Base-by-base conservation (phyloP, 2,113 vertebrate genomes). In the Scalopus aquaticus region DNA sequence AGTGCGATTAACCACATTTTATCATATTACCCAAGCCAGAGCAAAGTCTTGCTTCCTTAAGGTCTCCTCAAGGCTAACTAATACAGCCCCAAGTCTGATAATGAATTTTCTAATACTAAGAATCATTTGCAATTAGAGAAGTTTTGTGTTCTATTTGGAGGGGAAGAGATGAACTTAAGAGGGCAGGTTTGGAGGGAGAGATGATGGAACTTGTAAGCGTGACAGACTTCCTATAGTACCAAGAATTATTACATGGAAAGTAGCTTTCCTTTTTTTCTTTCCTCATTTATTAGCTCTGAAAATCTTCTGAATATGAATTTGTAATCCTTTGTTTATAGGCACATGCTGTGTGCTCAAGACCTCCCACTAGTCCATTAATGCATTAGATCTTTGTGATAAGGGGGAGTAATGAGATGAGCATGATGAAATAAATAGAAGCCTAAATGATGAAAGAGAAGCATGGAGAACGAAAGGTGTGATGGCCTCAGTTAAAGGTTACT, bases 401-500 rank as follows among this genome's bases (percentile, higher is more conserved):
- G 42, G 81, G 26, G 24, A 65, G 6, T 93, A 93, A 95, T 88
- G 77, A 93, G 37, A 80, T 37, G 26, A 90, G 3, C 4, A 72
- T 91, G 90, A 87, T 56, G 26, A 77, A 86, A 82, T 56, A 81
- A 69, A 84, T 37, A 37, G 3, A 44, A 64, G 15, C 37, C 78
- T 65, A 74, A 72, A 77, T 94, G 87, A 93, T 95, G 84, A 96
- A 96, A 96, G 64, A 44, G 28, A 70, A 87, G 11, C 11, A 39
- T 19, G 24, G 32, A 56, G 20, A 42, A 42, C 87, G 62, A 60
- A 62, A 95, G 37, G 8, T 51, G 22, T 44, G 30, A 78, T 90
- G 54, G 10, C 19, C 85, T 79, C 56, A 83, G 64, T 86, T 94
- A 93, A 96, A 77, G 56, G 54, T 56, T 35, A 83, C 28, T 92